Evolutionary conservation across 1,140 invertebrate species (phyloP).

Genomic region (Danaus melanippus): DNA sequence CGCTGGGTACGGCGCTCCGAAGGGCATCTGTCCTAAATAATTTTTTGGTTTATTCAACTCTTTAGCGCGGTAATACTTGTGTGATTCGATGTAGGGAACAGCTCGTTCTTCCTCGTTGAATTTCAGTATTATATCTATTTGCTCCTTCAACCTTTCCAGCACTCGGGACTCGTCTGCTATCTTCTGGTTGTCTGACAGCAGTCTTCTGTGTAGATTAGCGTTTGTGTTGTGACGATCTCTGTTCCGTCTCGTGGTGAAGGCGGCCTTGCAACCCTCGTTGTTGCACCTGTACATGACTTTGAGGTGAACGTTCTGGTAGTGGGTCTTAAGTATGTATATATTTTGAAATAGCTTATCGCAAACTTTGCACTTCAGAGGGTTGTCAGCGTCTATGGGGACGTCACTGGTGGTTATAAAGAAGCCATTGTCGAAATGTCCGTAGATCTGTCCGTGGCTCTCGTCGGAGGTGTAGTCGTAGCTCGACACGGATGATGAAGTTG

Average conservation of each 20-base stretch:
- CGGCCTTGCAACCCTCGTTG: conserved; percentile 95
- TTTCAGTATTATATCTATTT: conserved; percentile 79
- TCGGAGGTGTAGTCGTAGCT: conserved; percentile 74
- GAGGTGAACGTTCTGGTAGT: conserved; percentile 96
- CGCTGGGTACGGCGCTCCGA: conserved; percentile 48
- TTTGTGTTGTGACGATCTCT: conserved; percentile 95
- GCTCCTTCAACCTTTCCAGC: conserved; percentile 73
- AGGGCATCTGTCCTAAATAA: conserved; percentile 43
- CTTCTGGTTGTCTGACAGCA: conserved; percentile 75
- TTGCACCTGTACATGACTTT: conserved; percentile 97
- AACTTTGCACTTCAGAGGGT: conserved; percentile 88
- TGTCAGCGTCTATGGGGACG: conserved; percentile 84
- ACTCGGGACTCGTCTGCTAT: conserved; percentile 49
- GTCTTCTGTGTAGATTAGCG: conserved; percentile 90
- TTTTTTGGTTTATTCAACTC: conserved; percentile 50
- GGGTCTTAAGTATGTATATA: conserved; percentile 94
- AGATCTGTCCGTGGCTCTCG: conserved; percentile 74
- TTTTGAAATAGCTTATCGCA: conserved; percentile 96
- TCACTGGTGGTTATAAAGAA: conserved; percentile 82
- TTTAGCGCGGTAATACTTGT: conserved; percentile 56
- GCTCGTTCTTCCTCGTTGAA: conserved; percentile 79
- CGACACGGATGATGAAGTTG: conserved; percentile 74
- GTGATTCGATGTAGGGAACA: conserved; percentile 68
- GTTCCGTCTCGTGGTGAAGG: conserved; percentile 95
- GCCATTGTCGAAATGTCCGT: conserved; percentile 81